These are phyloP conservation scores for Epicampocera succincta DNA, from an alignment of 2,888 invertebrate species.

Conservation along the genomic window DNA sequence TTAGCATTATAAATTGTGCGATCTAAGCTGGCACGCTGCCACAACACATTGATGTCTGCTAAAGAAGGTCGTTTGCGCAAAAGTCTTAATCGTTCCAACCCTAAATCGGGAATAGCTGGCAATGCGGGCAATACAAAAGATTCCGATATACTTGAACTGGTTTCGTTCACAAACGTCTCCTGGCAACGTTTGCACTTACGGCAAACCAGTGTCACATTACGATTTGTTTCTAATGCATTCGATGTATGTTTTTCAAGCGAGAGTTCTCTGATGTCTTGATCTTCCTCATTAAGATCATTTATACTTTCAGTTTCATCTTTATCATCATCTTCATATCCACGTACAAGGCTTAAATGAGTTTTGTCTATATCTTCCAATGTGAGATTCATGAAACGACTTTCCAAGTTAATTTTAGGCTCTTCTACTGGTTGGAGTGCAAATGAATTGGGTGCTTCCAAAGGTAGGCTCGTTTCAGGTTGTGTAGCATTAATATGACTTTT, in stretches of 20 bases:
- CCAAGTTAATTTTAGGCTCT: background rate
- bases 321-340: constrained; percentile 69
- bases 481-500: constrained; percentile 24
- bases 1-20: constrained; percentile 27
- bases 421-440: background rate
- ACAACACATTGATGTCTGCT: constrained; percentile 72
- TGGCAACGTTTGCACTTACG: constrained; percentile 73
- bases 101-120: constrained; percentile 53
- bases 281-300: background rate
- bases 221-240: background rate
- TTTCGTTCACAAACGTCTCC: constrained; percentile 68
- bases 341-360: constrained; percentile 74
- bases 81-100: constrained; percentile 67
- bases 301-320: constrained; percentile 24
- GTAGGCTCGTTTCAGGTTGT: background rate
- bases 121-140: constrained; percentile 72
- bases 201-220: constrained; percentile 64
- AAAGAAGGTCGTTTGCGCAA: constrained; percentile 70
- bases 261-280: background rate
- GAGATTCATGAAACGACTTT: constrained; percentile 58
- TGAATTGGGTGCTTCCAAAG: background rate
- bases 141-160: constrained; percentile 46
- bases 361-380: constrained; percentile 69
- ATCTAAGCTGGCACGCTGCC: constrained; percentile 62
- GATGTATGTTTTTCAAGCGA: background rate